Percentiles rank a stretch among this genome's conserved stretches.
Evolutionary conservation across 2,113 vertebrate species (phyloP).

Genomic region (Strigops habroptila): DNA sequence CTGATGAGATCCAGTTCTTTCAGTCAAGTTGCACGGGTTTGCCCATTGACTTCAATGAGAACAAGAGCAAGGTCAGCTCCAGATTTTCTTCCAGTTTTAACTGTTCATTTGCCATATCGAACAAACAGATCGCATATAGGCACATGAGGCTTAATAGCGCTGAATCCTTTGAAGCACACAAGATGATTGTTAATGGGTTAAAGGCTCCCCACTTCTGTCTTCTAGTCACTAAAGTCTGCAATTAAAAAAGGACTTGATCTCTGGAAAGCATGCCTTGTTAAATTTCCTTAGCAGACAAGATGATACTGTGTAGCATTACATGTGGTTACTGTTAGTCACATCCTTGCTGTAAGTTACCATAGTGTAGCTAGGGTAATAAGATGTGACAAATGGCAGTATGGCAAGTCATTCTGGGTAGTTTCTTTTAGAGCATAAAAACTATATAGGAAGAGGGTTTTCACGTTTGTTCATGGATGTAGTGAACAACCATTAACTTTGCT

Average conservation of each 20-base stretch:
- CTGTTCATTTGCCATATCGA: neutral
- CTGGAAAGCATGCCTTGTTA: slow-evolving; percentile 68
- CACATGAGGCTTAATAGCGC: neutral
- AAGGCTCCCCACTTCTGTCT: neutral
- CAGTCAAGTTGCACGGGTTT: neutral
- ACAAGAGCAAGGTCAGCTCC: neutral
- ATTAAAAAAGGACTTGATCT: slow-evolving; percentile 68
- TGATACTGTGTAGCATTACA: slow-evolving; percentile 52
- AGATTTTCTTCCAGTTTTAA: slow-evolving; percentile 4
- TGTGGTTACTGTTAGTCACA: slow-evolving; percentile 78
- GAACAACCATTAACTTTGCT: neutral
- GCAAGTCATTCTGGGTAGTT: slow-evolving; percentile 56
- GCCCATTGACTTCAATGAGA: neutral
- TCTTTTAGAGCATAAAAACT: neutral
- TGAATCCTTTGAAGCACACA: slow-evolving; percentile 32
- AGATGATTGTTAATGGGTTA: neutral
- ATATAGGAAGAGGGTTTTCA: slow-evolving; percentile 38
- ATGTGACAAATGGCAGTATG: slow-evolving; percentile 70
- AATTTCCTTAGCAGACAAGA: slow-evolving; percentile 71
- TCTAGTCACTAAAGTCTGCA: slow-evolving; percentile 45
- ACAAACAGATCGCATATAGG: neutral
- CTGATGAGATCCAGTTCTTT: neutral
- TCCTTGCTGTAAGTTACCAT: slow-evolving; percentile 73
- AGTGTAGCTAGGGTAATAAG: slow-evolving; percentile 64
- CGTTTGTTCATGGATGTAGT: slow-evolving; percentile 6